phyloP scores from a whole-genome alignment of 2,113 vertebrate species.

The Cynocephalus volans region DNA sequence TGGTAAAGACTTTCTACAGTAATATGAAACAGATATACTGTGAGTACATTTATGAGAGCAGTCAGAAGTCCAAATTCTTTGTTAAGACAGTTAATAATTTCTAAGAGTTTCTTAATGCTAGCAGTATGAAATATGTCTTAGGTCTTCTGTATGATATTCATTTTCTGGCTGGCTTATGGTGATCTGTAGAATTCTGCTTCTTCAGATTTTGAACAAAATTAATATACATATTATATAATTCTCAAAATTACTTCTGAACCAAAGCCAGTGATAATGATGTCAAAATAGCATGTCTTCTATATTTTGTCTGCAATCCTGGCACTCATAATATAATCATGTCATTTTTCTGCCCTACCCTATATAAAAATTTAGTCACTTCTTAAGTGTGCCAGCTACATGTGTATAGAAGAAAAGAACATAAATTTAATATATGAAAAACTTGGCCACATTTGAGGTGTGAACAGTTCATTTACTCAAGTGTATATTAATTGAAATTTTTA shows the following conservation, averaged over 20 bases:
- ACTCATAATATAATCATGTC: conserved; percentile 47
- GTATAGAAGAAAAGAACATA: neutral
- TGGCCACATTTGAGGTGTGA: neutral
- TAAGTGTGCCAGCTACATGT: neutral
- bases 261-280: conserved; percentile 36
- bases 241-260: conserved; percentile 29
- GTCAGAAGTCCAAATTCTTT: conserved; percentile 70
- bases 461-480: neutral
- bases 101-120: conserved; percentile 72
- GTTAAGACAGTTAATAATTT: conserved; percentile 80
- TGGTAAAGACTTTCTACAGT: conserved; percentile 80
- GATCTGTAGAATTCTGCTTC: conserved; percentile 25
- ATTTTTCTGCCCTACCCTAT: neutral
- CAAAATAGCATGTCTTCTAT: conserved; percentile 60
- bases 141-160: accelerated
- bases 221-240: conserved; percentile 26
- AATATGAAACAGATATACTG: conserved; percentile 81
- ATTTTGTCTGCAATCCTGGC: conserved; percentile 57
- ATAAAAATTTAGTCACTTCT: neutral
- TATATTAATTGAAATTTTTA: neutral
- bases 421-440: neutral
- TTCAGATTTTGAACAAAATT: conserved; percentile 54
- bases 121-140: conserved; percentile 65
- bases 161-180: neutral
- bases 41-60: conserved; percentile 72